Conservation (phyloP, 2,113 vertebrate species). For the Marmota flaviventris region DNA sequence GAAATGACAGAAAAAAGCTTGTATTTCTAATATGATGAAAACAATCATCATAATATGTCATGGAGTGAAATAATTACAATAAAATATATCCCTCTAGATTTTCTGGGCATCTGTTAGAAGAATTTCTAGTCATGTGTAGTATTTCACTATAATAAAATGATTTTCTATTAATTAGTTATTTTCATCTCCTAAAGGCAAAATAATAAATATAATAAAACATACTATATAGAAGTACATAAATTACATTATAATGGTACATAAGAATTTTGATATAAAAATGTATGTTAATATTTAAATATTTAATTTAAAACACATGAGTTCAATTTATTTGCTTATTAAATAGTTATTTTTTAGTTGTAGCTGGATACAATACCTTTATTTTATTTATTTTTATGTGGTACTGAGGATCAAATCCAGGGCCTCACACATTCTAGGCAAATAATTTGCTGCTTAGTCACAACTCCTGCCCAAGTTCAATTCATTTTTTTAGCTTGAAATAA, state of each 20-base stretch:
- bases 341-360: too few species aligned
- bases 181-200: background rate
- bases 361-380: too few species aligned
- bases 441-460: too few species aligned
- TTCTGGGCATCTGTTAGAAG: background rate
- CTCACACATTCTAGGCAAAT: too few species aligned
- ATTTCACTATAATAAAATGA: background rate
- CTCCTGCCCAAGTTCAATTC: too few species aligned
- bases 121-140: background rate
- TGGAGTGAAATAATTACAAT: background rate
- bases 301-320: background rate
- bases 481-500: background rate
- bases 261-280: background rate
- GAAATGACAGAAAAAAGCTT: background rate
- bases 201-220: background rate
- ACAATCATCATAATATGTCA: background rate
- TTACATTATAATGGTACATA: background rate
- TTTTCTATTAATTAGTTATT: background rate
- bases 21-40: background rate
- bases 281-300: background rate
- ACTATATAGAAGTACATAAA: background rate
- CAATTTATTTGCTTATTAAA: background rate
- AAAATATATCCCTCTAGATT: background rate
- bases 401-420: too few species aligned
- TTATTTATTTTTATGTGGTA: too few species aligned